Base-by-base conservation (phyloP, 2,888 invertebrate species). In the Nomada hirtipes region DNA sequence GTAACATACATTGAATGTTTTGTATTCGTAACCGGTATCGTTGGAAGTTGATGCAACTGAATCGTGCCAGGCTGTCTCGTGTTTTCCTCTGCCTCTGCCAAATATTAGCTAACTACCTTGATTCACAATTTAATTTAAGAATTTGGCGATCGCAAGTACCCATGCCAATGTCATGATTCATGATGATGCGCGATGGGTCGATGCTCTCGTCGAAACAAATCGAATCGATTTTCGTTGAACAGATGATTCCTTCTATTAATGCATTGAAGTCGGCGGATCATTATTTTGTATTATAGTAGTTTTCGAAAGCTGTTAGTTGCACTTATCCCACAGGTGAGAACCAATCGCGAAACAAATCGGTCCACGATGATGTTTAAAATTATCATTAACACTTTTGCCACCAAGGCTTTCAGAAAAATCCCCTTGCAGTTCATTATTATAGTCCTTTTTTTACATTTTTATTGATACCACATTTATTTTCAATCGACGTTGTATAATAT, bases 41-140 rank as follows among this genome's bases (percentile, higher is more conserved):
- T 18, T 55, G 55, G 36, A 57, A 59, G 44, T 20, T 47, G n/a
- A 44, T 53, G 26, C 2, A 47, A 47, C 23, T 42, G 20, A 50
- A 72, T 73, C 78, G 86, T 90, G 90, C 91, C 91, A 86, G 78
- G 89, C 91, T 79, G 89, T 91, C 90, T 90, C 67, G 69, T 81
- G 76, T 87, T 79, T 82, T 84, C 68, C 71, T 76, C 76, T 55
- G 13, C n/a, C 55, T 61, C 53, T 85, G 86, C 86, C 88, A 88
- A 83, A 65, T 69, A 60, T 86, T 85, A 83, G 75, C 80, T 79
- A 87, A 79, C 83, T 75, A 68, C 79, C 67, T 73, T 72, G 82
- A 78, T 74, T 65, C 65, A 53, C 60, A 10, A 69, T 82, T 84
- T 84, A 84, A 83, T 70, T 80, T 65, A 59, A 57, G 70, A 65